Evolutionary conservation across 2,113 vertebrate genomes (phyloP), one percentile per base, ranked within the genome.

Genomic region (Microtus montanus): DNA sequence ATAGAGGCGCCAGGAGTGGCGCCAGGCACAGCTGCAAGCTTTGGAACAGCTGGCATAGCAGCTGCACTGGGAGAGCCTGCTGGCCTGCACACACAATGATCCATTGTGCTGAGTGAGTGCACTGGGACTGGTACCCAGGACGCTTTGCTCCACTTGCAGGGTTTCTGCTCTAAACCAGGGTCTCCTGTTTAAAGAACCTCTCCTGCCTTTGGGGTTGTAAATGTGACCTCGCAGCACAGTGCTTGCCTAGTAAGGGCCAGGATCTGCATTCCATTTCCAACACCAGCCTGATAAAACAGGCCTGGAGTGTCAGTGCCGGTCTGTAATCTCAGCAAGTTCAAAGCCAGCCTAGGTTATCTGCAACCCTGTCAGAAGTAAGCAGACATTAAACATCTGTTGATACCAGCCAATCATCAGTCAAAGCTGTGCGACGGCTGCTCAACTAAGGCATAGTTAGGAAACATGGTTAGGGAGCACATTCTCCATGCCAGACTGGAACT

Each of bases 11-110:
- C 49, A 52, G 49, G 49, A 52, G 49, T 52, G 49, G 49, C 49
- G 0, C 96, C 97, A 98, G 87, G 98, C 98, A 47, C 98, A 98
- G 64, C 95, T 99, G 7, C 95, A 97, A 54, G 98, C 98, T 2
- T 97, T 99, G 98, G 98, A 99, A 87, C 98, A 92, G 79, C 97
- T 98, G 0, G 98, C 98, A 11, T 95, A 95, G 95, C 98, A 98
- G 96, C 98, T 99, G 88, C 93, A 95, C 9, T 96, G 97, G 2
- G 98, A 96, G 89, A 98, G 98, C 97, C 86, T 98, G 89, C 94
- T 98, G 61, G 98, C 98, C 0, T 97, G 98, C 5, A 98, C 98
- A 94, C 95, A 97, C 2, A 93, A 98, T 8, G 97, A 97, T 94
- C 98, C 98, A 47, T 96, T 98, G 0, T 97, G 97, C 96, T 96